Conservation (phyloP, 2,888 invertebrate genomes). For the Malthinus flaveolus region DNA sequence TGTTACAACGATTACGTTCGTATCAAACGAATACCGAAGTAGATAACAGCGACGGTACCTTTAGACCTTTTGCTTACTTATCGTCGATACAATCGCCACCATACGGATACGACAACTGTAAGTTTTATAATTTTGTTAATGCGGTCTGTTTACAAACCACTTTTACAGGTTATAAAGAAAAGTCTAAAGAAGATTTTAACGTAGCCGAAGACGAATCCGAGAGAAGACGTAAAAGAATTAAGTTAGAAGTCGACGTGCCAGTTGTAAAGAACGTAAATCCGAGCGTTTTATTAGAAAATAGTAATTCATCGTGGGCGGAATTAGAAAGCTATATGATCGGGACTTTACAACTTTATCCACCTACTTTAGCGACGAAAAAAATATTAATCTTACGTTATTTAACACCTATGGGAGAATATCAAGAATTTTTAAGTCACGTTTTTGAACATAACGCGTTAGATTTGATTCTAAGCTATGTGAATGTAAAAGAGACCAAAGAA, state of each 20-base stretch:
- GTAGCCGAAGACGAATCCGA: background rate
- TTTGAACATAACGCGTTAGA: slow-evolving; percentile 92
- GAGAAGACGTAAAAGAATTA: background rate
- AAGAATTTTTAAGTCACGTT: slow-evolving; percentile 92
- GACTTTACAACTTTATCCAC: slow-evolving; percentile 86
- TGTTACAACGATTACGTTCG: slow-evolving; percentile 80
- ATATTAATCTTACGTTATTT: slow-evolving; percentile 91
- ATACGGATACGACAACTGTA: slow-evolving; percentile 26
- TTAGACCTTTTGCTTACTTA: slow-evolving; percentile 63
- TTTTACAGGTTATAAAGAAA: background rate
- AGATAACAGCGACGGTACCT: slow-evolving; percentile 32
- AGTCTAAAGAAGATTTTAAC: background rate
- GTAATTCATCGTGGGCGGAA: slow-evolving; percentile 91
- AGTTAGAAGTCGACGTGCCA: background rate
- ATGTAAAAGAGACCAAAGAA: slow-evolving; percentile 85
- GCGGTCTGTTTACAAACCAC: background rate
- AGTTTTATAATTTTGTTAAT: slow-evolving; percentile 12
- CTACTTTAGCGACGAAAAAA: slow-evolving; percentile 86
- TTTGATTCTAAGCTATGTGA: slow-evolving; percentile 87
- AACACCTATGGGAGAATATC: slow-evolving; percentile 97
- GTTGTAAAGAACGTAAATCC: background rate
- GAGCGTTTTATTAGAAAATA: slow-evolving; percentile 58
- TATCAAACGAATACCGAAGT: slow-evolving; percentile 51
- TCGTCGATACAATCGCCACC: slow-evolving; percentile 45
- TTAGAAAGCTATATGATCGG: slow-evolving; percentile 89